phyloP scores from a whole-genome alignment of 2,113 vertebrate genomes.

The Sebastes schlegelii region DNA sequence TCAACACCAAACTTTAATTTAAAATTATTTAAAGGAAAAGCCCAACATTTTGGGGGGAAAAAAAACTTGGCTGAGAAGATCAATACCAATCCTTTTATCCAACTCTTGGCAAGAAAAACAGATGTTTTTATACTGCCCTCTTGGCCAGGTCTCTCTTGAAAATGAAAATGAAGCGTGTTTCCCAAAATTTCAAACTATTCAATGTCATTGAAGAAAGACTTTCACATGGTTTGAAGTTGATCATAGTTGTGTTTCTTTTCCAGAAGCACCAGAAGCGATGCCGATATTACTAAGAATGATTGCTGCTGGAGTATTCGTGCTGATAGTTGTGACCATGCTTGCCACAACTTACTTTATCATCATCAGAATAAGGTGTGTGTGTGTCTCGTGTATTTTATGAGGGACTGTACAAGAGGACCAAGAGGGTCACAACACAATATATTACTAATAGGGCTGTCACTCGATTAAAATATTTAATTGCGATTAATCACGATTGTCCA shows the following conservation, averaged over 20 bases:
- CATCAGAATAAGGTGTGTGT: slow-evolving; percentile 10
- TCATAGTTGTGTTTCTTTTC: neutral
- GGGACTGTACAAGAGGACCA: neutral
- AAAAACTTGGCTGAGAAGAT: too few species aligned
- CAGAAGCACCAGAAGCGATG: neutral
- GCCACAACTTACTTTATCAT: neutral
- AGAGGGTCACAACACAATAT: neutral
- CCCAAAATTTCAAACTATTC: neutral
- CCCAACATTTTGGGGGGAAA: too few species aligned
- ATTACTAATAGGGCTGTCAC: neutral
- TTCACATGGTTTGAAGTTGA: neutral
- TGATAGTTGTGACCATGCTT: neutral
- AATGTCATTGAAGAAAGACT: too few species aligned
- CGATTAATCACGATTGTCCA: too few species aligned
- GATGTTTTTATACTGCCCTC: neutral
- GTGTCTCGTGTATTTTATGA: neutral
- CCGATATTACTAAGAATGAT: neutral
- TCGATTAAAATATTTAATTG: too few species aligned
- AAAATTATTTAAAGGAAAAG: too few species aligned
- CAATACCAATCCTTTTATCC: neutral
- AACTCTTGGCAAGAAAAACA: neutral
- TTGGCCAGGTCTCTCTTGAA: neutral
- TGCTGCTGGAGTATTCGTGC: neutral
- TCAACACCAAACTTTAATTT: too few species aligned
- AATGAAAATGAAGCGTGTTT: too few species aligned